Base-by-base conservation (phyloP, 1,140 invertebrate genomes). In the Habropoda laboriosa region DNA sequence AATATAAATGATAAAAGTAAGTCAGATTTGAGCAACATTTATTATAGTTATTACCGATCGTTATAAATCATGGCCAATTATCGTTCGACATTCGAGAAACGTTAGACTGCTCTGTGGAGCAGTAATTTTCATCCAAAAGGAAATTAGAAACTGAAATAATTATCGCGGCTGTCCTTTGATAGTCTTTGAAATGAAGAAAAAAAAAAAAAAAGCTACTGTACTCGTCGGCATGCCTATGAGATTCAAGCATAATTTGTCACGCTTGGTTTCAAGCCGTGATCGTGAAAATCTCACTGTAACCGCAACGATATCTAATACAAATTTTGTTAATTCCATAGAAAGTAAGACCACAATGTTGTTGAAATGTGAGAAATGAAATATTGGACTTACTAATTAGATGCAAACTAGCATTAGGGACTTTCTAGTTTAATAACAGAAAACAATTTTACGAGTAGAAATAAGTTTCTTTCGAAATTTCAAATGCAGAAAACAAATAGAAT, bases 61-160 rank as follows among this genome's bases (percentile, higher is more conserved):
- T 18, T 30, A 58, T 32, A 32, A 58, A 32, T 40, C 24, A 27
- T 45, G 61, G 45, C 24, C 45, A 64, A 64, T 45, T 30, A 64
- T 64, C 5, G 1, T 8, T 10, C 24, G 30, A 45, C 24, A 45
- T 64, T 45, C 8, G 3, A 21, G 30, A 32, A 63, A 63, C 60
- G 0, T 63, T n/a, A n/a, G 24, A 42, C n/a, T 13, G 12, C 40
- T 12, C 7, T n/a, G 38, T 42, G 21, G 13, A 18, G 27, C 7
- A 30, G 30, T 30, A 45, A 66, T 3, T 45, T 47, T 32, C 40
- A 24, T 42, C 12, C 1, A 1, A 32, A 66, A 45, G 10, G 42
- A 66, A 66, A 66, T 18, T 66, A 66, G 42, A 66, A 47, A n/a
- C 2, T 5, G 24, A 16, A 12, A 30, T 45, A 64, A 64, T 64